Evolutionary conservation across 2,888 invertebrate genomes (phyloP).

Genomic region (Nomada flava): DNA sequence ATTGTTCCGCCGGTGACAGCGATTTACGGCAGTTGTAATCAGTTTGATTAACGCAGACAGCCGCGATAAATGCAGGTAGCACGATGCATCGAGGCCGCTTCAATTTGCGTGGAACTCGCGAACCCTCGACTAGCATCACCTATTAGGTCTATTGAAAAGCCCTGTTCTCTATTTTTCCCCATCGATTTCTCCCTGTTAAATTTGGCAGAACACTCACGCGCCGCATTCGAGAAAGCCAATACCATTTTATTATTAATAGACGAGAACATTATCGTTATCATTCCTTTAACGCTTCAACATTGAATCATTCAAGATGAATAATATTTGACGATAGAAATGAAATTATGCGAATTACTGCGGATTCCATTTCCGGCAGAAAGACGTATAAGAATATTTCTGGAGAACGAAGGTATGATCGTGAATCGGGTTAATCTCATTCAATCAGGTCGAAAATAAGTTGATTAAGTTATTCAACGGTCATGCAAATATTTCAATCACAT

Average conservation of each 20-base stretch:
- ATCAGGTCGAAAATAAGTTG: neutral
- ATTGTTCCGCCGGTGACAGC: conserved; percentile 55
- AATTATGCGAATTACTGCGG: neutral
- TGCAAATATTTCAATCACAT: conserved; percentile 6
- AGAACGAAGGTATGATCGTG: no score
- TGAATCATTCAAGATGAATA: neutral
- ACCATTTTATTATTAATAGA: neutral
- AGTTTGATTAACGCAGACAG: conserved; percentile 62
- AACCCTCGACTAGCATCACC: conserved; percentile 25
- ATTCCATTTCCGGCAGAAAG: neutral
- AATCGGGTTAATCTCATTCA: neutral
- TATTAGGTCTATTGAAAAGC: conserved; percentile 34
- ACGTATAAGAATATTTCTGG: no score
- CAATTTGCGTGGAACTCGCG: conserved; percentile 52
- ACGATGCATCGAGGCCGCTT: conserved; percentile 48
- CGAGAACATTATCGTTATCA: neutral
- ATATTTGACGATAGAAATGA: neutral
- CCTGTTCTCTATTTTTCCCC: neutral
- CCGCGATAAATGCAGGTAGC: conserved; percentile 55
- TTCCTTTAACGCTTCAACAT: neutral
- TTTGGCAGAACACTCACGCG: neutral
- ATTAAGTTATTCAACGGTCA: neutral
- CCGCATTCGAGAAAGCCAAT: neutral
- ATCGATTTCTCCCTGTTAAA: neutral
- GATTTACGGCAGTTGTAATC: conserved; percentile 61